Conservation (phyloP, 64 coral and sea anemone species). For the Montipora cactus region DNA sequence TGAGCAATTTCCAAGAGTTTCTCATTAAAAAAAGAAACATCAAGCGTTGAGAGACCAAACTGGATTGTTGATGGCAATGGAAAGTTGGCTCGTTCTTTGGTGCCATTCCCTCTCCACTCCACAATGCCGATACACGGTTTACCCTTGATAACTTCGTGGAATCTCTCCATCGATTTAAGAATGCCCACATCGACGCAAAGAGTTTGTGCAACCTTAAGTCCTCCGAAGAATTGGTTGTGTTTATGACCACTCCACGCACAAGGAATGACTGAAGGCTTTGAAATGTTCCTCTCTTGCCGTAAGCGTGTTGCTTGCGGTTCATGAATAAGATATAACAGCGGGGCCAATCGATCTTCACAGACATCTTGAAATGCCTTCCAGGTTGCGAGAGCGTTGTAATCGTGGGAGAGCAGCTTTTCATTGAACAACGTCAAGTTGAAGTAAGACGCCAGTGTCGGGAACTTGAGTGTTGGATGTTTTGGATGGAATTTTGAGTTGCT, state of each 20-base stretch:
- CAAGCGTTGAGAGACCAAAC: not conserved
- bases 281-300: slow-evolving; percentile 49
- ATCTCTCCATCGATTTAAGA: slow-evolving; percentile 53
- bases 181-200: slow-evolving; percentile 85
- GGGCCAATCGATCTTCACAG: slow-evolving; percentile 70
- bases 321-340: slow-evolving; percentile 74
- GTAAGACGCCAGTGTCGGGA: too few relatives aligned
- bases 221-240: not conserved
- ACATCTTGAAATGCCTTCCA: slow-evolving; percentile 71
- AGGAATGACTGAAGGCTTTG: too few relatives aligned
- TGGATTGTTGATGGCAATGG: slow-evolving; percentile 47
- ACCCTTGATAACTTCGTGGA: slow-evolving; percentile 70
- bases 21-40: slow-evolving; percentile 65
- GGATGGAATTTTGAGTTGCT: slow-evolving; percentile 81
- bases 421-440: too few relatives aligned
- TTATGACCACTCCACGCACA: not conserved
- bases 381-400: not conserved
- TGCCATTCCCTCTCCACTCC: slow-evolving; percentile 83
- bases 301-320: too few relatives aligned
- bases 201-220: slow-evolving; percentile 75
- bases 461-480: not conserved
- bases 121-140: slow-evolving; percentile 81
- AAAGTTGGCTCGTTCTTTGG: slow-evolving; percentile 62
- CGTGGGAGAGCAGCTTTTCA: too few relatives aligned
- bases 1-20: not conserved